Percentiles rank a stretch among this genome's conserved stretches.
These are phyloP conservation scores for Drosophila tsacasi DNA, from an alignment of 1,140 invertebrate species.

Conservation along the genomic window DNA sequence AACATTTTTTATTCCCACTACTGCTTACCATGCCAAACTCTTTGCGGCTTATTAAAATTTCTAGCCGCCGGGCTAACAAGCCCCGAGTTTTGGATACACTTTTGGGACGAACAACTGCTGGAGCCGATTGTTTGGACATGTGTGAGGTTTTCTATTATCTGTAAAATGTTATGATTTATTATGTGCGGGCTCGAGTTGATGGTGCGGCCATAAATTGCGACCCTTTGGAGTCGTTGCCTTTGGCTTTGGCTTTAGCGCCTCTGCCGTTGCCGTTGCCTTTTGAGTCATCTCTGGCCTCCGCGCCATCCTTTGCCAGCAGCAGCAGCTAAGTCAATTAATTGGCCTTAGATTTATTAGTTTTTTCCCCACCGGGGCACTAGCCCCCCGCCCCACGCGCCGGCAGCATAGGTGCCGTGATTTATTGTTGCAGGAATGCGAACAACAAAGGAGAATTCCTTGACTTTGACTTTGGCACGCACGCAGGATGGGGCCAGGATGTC, in stretches of 20 bases:
- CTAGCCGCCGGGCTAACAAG: constrained; percentile 44
- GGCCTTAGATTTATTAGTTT: constrained; percentile 80
- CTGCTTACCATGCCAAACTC: constrained; percentile 13
- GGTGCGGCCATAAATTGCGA: constrained; percentile 70
- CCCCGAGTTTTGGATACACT: constrained; percentile 14
- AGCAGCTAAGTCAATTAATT: constrained; percentile 82
- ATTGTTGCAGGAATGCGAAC: constrained; percentile 60
- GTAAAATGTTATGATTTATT: constrained; percentile 81
- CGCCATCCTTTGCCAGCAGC: constrained; percentile 52
- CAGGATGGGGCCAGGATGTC: constrained; percentile 14
- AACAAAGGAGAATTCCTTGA: constrained; percentile 44
- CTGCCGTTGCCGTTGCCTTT: constrained; percentile 1
- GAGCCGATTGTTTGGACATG: constrained; percentile 43
- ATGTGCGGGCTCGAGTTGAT: constrained; percentile 78
- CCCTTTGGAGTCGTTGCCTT: constrained; percentile 50
- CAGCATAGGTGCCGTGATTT: constrained; percentile 66
- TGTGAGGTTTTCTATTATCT: constrained; percentile 78
- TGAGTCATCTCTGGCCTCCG: constrained; percentile 21
- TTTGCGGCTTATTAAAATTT: constrained; percentile 70
- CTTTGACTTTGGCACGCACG: constrained; percentile 56
- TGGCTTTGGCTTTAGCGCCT: background rate
- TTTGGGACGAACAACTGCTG: constrained; percentile 8
- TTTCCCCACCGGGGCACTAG: constrained; percentile 26
- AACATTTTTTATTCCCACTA: constrained; percentile 46
- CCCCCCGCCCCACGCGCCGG: background rate